Conservation (phyloP, 2,888 invertebrate species). For the Keiferia lycopersicella region DNA sequence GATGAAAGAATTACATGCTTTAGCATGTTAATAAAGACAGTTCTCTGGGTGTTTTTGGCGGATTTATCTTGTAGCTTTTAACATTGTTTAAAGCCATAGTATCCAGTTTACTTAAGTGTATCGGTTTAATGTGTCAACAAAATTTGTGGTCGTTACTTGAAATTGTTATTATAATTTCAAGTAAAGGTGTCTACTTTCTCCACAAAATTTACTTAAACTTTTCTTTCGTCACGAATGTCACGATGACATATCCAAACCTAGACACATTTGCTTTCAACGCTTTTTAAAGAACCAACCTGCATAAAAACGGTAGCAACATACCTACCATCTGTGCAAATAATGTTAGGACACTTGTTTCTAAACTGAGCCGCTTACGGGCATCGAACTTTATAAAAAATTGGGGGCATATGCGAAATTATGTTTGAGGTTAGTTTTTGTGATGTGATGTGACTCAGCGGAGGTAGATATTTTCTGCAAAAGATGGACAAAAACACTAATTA, state of each 20-base stretch:
- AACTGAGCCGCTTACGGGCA: conserved; percentile 45
- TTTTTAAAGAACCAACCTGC: conserved; percentile 36
- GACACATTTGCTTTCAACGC: not conserved
- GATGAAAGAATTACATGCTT: conserved; percentile 11
- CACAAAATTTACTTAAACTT: not conserved
- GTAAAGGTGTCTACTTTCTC: not conserved
- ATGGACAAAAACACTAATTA: too few species aligned
- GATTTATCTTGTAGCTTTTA: not conserved
- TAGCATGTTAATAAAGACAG: conserved; percentile 24
- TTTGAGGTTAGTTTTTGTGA: conserved; percentile 11
- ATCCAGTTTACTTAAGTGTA: too few species aligned
- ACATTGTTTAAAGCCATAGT: not conserved
- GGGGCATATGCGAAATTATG: conserved; percentile 33
- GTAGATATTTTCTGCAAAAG: not conserved
- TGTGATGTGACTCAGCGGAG: conserved; percentile 3
- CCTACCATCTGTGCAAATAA: conserved; percentile 55
- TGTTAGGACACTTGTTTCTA: conserved; percentile 41
- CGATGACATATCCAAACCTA: conserved; percentile 8
- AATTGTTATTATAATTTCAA: not conserved
- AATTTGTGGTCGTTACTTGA: not conserved
- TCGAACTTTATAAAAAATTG: conserved; percentile 47
- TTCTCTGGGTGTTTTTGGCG: not conserved
- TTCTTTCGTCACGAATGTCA: not conserved
- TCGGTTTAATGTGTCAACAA: not conserved
- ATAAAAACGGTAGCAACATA: conserved; percentile 46